Percentiles rank a stretch among this genome's conserved stretches.
These are phyloP conservation scores for Puffinus mauretanicus DNA, from an alignment of 2,113 vertebrate genomes.

Conservation along the genomic window DNA sequence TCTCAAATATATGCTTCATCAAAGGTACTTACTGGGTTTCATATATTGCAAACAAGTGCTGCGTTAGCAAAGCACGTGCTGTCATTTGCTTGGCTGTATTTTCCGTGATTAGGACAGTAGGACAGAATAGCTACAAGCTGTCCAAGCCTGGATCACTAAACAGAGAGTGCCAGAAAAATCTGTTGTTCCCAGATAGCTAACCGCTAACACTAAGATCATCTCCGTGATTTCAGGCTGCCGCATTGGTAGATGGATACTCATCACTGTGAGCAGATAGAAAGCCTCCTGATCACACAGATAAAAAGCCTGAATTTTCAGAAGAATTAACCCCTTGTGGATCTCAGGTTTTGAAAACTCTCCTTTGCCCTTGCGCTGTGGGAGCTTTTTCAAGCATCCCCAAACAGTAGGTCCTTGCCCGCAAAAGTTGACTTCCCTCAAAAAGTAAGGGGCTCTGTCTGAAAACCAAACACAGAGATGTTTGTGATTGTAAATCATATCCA, in stretches of 20 bases:
- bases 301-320: neutral
- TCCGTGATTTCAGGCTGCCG: conserved; percentile 71
- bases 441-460: neutral
- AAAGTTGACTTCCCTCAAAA: conserved; percentile 12
- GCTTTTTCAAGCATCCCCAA: neutral
- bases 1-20: neutral
- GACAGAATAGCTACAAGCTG: neutral
- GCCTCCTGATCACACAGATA: neutral
- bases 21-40: neutral
- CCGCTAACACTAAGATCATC: neutral
- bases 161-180: conserved; percentile 70
- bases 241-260: conserved; percentile 33
- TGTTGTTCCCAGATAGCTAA: conserved; percentile 78
- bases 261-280: neutral
- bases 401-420: neutral
- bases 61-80: neutral
- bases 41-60: neutral
- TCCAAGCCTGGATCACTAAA: conserved; percentile 23
- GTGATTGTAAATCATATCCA: conserved; percentile 13
- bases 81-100: neutral
- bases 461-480: neutral
- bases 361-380: neutral
- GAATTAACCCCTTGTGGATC: neutral
- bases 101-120: neutral
- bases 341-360: neutral